These are phyloP conservation scores for Cylindroiulus punctatus DNA, from an alignment of 2,888 invertebrate genomes.

Conservation along the genomic window DNA sequence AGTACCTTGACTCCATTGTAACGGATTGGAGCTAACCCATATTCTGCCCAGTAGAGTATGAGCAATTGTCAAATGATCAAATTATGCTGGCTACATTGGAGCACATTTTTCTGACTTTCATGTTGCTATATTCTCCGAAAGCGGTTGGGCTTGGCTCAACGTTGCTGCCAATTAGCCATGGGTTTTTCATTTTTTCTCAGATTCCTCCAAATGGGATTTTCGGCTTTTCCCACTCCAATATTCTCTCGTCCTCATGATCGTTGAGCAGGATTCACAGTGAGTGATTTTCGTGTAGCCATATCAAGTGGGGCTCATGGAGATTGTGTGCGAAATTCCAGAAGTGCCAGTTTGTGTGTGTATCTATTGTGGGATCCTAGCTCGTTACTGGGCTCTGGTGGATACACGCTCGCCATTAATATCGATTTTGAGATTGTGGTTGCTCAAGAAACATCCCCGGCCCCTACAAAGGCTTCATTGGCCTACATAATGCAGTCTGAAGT, in stretches of 20 bases:
- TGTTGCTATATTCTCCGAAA: not conserved
- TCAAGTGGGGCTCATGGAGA: not conserved
- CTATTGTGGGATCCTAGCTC: conserved; percentile 18
- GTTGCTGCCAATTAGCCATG: not conserved
- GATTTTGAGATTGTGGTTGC: conserved; percentile 10
- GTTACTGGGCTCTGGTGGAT: conserved; percentile 10
- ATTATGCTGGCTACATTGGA: not conserved
- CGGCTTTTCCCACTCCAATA: not conserved
- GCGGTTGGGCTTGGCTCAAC: not conserved
- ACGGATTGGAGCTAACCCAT: not conserved
- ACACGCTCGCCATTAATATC: not conserved
- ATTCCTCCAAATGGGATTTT: not conserved
- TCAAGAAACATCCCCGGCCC: not conserved
- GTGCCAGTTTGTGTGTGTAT: not conserved
- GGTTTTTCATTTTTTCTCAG: not conserved
- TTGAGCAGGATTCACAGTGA: not conserved
- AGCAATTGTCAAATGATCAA: too few species aligned
- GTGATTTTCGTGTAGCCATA: not conserved
- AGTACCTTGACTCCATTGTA: not conserved
- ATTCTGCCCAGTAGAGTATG: too few species aligned
- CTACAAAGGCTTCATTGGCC: conserved; percentile 18
- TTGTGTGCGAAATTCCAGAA: not conserved
- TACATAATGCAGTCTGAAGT: not conserved
- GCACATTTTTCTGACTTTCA: not conserved
- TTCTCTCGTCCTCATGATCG: not conserved